Percentiles rank a stretch among this genome's conserved stretches.
Evolutionary conservation across 2,113 vertebrate genomes (phyloP).

Genomic region (Daboia siamensis): DNA sequence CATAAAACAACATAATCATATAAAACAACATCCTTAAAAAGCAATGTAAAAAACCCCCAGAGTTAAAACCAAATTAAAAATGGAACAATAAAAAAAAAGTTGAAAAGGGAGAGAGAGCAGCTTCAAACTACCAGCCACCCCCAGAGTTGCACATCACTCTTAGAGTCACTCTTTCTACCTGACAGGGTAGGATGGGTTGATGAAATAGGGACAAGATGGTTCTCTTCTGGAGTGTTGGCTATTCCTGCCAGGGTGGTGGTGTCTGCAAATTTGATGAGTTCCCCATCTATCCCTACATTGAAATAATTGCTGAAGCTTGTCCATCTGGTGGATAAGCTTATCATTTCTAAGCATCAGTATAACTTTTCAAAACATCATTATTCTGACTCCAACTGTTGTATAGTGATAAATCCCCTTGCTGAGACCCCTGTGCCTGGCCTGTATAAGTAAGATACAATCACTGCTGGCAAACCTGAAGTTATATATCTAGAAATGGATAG

Average conservation of each 20-base stretch:
- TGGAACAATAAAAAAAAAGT: not conserved
- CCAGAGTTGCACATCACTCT: not conserved
- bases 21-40: not conserved
- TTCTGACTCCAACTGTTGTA: too few relatives aligned
- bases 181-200: not conserved
- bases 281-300: too few relatives aligned
- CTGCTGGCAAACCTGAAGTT: not conserved
- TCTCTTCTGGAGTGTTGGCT: not conserved
- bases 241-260: too few relatives aligned
- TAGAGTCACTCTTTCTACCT: not conserved
- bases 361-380: not conserved
- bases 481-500: conserved; percentile 18
- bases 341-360: not conserved
- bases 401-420: too few relatives aligned
- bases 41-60: not conserved
- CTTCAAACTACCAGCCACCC: not conserved
- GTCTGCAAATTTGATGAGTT: too few relatives aligned
- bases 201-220: not conserved
- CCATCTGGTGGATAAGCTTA: not conserved
- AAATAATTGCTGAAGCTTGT: too few relatives aligned
- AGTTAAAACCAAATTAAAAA: not conserved
- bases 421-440: too few relatives aligned
- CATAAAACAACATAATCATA: not conserved
- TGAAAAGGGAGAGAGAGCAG: not conserved
- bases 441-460: too few relatives aligned